These are phyloP conservation scores for Perca schrenkii DNA, from an alignment of 2,113 vertebrate species.

Conservation along the genomic window DNA sequence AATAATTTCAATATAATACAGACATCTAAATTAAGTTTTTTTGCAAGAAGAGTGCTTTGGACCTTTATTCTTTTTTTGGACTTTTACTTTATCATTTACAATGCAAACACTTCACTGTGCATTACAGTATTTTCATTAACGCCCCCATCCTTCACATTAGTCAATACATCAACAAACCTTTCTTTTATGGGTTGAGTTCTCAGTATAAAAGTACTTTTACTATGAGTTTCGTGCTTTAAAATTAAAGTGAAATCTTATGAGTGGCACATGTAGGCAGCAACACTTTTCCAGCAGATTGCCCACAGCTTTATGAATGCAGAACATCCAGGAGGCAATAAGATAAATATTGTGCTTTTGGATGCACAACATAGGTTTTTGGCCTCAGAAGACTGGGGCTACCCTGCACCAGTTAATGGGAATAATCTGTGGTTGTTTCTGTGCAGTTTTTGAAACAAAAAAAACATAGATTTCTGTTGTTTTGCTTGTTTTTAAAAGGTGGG, in stretches of 20 bases:
- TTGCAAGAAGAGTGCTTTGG: too few relatives aligned
- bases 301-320: too few relatives aligned
- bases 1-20: too few relatives aligned
- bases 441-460: not conserved
- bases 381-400: slow-evolving; percentile 21
- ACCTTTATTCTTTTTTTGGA: not conserved
- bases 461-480: not conserved
- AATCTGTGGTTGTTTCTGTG: not conserved
- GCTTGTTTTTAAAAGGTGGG: not conserved
- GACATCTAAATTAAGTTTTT: too few relatives aligned
- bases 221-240: not conserved
- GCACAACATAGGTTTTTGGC: slow-evolving; percentile 20
- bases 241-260: slow-evolving; percentile 1
- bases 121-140: too few relatives aligned
- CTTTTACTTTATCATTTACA: not conserved
- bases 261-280: too few relatives aligned
- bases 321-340: too few relatives aligned
- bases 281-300: too few relatives aligned
- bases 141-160: not conserved
- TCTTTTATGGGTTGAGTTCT: not conserved
- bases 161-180: not conserved
- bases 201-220: not conserved
- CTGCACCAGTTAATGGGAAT: not conserved
- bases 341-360: too few relatives aligned
- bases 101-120: not conserved